Conservation (phyloP, 2,888 invertebrate species). For the Aproaerema taeniolella region DNA sequence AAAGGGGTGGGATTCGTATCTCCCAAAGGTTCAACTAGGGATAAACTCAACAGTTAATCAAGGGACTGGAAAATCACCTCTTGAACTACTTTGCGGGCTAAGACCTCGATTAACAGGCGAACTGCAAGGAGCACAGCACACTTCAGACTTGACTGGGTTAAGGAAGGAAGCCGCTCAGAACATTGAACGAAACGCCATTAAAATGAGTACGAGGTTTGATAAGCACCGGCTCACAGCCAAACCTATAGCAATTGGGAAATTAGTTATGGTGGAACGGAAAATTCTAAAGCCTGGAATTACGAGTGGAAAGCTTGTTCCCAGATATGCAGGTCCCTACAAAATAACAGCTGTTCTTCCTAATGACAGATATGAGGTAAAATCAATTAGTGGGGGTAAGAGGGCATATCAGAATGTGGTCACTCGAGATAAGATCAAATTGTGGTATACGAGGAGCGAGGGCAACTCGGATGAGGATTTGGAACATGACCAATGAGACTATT, state of each 20-base stretch:
- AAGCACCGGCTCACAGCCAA: neutral
- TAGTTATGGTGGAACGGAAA: neutral
- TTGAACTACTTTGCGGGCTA: conserved; percentile 11
- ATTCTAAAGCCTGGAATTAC: neutral
- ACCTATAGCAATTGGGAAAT: neutral
- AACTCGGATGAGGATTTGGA: neutral
- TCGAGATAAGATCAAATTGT: neutral
- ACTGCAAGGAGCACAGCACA: neutral
- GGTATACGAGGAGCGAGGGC: neutral
- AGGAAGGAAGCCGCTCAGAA: neutral
- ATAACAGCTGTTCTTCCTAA: conserved; percentile 4
- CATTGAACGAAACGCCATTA: neutral
- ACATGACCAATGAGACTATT: neutral
- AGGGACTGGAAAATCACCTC: conserved; percentile 5
- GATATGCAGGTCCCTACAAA: conserved; percentile 7
- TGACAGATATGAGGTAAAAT: conserved; percentile 6
- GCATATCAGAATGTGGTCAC: neutral
- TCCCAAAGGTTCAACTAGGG: conserved; percentile 10
- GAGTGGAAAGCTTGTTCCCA: neutral
- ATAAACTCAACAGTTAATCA: conserved; percentile 14
- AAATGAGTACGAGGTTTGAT: neutral
- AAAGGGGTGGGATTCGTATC: conserved; percentile 12
- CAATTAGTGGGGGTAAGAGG: neutral
- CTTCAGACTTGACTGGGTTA: neutral
- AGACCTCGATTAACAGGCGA: neutral